Base-by-base conservation (phyloP, 2,797 vertebrate genomes). In the Jordanella pulchra region DNA sequence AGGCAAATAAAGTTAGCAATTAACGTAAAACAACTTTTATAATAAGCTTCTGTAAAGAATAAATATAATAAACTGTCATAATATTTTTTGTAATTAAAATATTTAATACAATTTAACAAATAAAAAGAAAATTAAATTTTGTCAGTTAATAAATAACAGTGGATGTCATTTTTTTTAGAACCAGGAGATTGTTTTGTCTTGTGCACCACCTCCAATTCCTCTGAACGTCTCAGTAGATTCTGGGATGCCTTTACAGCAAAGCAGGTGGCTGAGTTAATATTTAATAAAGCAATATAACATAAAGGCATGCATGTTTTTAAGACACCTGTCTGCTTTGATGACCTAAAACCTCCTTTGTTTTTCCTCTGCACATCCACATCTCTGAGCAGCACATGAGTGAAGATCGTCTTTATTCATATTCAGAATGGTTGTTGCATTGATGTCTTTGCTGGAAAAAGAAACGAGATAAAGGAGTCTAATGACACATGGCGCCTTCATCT, bases 401-500 rank as follows among this genome's bases (percentile, higher is more conserved):
- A 90, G 89, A 93, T 94, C 89, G 90, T 94, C 95, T 93, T 90
- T 80, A 88, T 90, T 90, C 90, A 76, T 88, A 86, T 87, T 91
- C 91, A 94, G 94, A 95, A 90, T 92, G 92, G 95, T 94, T 92
- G 93, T 93, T 88, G 89, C 88, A 82, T 87, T 85, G 91, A 89
- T 88, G 87, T 89, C 88, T 77, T 87, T 88, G 92, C 89, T 93
- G 90, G 91, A 93, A 89, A 93, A 89, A 75, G 89, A 90, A 92
- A 93, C 18, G 76, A 92, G 92, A 92, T 86, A 89, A 87, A 91
- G 89, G 89, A 89, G 95, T 92, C 95, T 96, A 97, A 97, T 96
- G 96, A 96, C 88, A 95, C 95, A 94, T 96, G 94, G 94, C 94
- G 90, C 91, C 90, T 93, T 92, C 93, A 95, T 95, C 94, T 94